A percentile compares a stretch with the other conserved stretches of the same genome.
Conservation (phyloP, 2,888 invertebrate species). For the Noctuana brunneofusca region DNA sequence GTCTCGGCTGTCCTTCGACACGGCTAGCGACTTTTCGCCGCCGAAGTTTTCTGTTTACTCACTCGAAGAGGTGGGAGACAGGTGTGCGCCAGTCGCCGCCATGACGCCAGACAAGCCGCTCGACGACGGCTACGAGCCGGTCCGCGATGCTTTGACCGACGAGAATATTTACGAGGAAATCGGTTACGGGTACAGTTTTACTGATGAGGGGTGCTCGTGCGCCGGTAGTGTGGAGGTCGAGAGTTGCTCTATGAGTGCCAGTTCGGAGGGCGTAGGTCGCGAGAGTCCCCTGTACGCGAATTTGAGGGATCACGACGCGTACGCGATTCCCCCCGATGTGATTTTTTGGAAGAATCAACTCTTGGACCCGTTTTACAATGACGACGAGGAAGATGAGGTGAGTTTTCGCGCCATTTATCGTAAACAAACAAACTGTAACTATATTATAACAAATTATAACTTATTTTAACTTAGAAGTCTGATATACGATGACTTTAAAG, state of each 20-base stretch:
- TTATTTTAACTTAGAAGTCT: not conserved
- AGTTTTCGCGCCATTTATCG: constrained; percentile 42
- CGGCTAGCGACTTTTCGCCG: constrained; percentile 66
- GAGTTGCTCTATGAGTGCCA: constrained; percentile 73
- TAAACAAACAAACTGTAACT: not conserved
- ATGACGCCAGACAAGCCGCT: constrained; percentile 74
- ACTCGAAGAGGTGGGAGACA: constrained; percentile 75
- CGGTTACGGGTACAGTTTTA: constrained; percentile 67
- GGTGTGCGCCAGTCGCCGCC: constrained; percentile 68
- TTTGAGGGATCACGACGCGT: constrained; percentile 73
- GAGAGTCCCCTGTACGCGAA: constrained; percentile 78
- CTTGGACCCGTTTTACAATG: constrained; percentile 75
- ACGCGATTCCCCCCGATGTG: constrained; percentile 76
- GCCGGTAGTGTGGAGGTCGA: constrained; percentile 77
- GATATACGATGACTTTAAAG: not conserved
- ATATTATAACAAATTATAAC: not conserved
- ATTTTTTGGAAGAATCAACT: constrained; percentile 80
- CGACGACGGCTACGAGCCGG: constrained; percentile 77
- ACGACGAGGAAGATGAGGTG: constrained; percentile 82
- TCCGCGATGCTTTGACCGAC: constrained; percentile 71
- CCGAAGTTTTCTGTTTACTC: constrained; percentile 67
- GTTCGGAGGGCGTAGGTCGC: constrained; percentile 68
- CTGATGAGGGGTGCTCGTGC: constrained; percentile 75
- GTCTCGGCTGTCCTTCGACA: constrained; percentile 70
- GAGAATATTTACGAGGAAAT: constrained; percentile 80